Percentiles rank a stretch among this genome's conserved stretches.
Evolutionary conservation across 2,113 vertebrate species (phyloP).

Genomic region (Anhinga rufa): DNA sequence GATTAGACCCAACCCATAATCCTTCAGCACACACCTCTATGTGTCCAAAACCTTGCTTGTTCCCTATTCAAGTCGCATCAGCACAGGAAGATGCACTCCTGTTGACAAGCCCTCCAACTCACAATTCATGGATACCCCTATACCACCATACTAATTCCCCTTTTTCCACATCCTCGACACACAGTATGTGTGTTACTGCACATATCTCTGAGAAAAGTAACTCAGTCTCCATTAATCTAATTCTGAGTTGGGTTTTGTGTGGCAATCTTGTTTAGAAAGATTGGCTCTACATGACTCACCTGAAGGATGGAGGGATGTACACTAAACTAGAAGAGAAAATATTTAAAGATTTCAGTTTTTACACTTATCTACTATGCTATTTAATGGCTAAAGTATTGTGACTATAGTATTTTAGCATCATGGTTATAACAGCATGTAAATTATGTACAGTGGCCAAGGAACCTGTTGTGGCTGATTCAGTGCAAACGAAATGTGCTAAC

Average conservation of each 20-base stretch:
- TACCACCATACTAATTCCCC: not conserved
- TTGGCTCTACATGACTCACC: not conserved
- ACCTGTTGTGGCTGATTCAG: not conserved
- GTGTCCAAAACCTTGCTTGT: not conserved
- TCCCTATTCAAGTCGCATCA: not conserved
- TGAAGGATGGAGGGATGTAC: not conserved
- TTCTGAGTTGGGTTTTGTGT: not conserved
- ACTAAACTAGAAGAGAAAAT: not conserved
- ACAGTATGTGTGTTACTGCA: not conserved
- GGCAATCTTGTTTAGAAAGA: not conserved
- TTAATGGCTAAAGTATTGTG: not conserved
- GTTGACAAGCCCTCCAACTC: not conserved
- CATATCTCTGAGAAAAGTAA: not conserved
- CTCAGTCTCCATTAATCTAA: not conserved
- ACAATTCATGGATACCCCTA: not conserved
- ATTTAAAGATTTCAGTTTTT: not conserved
- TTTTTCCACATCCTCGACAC: accelerated
- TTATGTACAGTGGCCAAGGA: not conserved
- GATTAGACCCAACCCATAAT: not conserved
- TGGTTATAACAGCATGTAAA: not conserved
- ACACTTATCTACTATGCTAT: not conserved
- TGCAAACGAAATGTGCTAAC: accelerated
- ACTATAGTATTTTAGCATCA: too few relatives aligned
- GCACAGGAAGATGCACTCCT: not conserved
- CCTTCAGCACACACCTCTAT: not conserved